These are phyloP conservation scores for Acrocera orbiculus DNA, from an alignment of 2,888 invertebrate genomes.

Conservation along the genomic window DNA sequence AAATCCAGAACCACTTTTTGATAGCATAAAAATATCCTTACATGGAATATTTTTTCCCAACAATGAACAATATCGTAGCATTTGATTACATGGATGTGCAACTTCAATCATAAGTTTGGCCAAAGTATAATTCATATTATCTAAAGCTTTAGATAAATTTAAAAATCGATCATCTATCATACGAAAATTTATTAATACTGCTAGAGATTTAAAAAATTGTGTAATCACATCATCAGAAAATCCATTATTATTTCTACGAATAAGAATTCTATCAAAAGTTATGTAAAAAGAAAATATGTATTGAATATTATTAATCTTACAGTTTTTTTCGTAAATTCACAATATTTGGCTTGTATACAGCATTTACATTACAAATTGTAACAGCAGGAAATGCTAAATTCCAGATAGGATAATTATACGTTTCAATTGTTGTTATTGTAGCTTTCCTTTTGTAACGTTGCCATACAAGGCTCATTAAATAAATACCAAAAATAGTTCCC, in stretches of 20 bases:
- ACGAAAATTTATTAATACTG: slow-evolving; percentile 2
- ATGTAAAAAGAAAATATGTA: neutral
- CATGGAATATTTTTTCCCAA: slow-evolving; percentile 19
- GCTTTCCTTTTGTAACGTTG: slow-evolving; percentile 17
- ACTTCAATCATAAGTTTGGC: slow-evolving; percentile 22
- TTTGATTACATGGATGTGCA: slow-evolving; percentile 22
- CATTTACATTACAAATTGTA: slow-evolving; percentile 43
- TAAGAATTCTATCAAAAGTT: neutral
- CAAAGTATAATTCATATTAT: slow-evolving; percentile 15
- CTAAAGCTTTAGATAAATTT: slow-evolving; percentile 15
- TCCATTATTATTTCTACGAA: neutral
- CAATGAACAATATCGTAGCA: slow-evolving; percentile 21
- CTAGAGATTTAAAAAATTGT: slow-evolving; percentile 4
- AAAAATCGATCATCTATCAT: slow-evolving; percentile 13
- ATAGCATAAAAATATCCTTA: slow-evolving; percentile 19
- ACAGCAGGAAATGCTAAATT: slow-evolving; percentile 47
- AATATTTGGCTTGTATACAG: slow-evolving; percentile 36
- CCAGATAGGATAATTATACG: slow-evolving; percentile 46
- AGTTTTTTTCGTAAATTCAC: slow-evolving; percentile 31
- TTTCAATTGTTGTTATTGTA: slow-evolving; percentile 31
- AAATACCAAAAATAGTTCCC: slow-evolving; percentile 15
- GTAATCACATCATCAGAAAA: neutral
- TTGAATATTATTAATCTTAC: too few species aligned
- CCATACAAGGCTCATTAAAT: slow-evolving; percentile 17
- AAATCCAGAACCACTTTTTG: slow-evolving; percentile 21